Evolutionary conservation across 1,140 invertebrate genomes (phyloP).

Genomic region (Laupala kohalensis): DNA sequence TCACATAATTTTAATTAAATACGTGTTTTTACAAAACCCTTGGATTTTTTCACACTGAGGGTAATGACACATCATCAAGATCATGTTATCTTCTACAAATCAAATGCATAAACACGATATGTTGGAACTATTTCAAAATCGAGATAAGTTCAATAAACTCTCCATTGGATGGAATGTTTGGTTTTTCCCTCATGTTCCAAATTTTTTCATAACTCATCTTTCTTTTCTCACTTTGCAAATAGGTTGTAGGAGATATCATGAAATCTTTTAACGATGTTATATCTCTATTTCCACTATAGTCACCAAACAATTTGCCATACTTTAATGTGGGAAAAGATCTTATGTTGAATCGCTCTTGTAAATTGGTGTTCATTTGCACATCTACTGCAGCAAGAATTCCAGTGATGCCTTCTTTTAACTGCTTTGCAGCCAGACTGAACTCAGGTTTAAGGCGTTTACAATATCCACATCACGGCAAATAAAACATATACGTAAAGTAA

Average conservation of each 20-base stretch:
- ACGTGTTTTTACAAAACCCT: no score
- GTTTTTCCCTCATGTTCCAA: no score
- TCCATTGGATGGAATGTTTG: no score
- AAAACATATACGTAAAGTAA: no score
- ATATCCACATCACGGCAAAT: slow-evolving; percentile 48
- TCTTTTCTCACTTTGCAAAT: not conserved
- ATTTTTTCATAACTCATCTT: not conserved
- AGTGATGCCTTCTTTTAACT: slow-evolving; percentile 30
- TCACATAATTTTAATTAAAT: no score
- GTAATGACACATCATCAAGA: no score
- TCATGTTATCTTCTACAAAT: no score
- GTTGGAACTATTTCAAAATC: no score
- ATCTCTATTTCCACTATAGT: slow-evolving; percentile 27
- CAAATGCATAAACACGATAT: no score
- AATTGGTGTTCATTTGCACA: slow-evolving; percentile 21
- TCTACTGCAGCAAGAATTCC: slow-evolving; percentile 26
- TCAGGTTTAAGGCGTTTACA: slow-evolving; percentile 44
- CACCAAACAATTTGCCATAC: slow-evolving; percentile 28
- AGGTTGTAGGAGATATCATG: not conserved
- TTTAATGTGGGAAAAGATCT: slow-evolving; percentile 26
- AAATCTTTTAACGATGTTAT: not conserved
- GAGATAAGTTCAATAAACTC: no score
- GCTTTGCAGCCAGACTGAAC: slow-evolving; percentile 35
- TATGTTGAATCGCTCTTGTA: slow-evolving; percentile 21
- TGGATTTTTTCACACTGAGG: no score